These are phyloP conservation scores for Thalpophila matura DNA, from an alignment of 2,888 invertebrate genomes.

Conservation along the genomic window DNA sequence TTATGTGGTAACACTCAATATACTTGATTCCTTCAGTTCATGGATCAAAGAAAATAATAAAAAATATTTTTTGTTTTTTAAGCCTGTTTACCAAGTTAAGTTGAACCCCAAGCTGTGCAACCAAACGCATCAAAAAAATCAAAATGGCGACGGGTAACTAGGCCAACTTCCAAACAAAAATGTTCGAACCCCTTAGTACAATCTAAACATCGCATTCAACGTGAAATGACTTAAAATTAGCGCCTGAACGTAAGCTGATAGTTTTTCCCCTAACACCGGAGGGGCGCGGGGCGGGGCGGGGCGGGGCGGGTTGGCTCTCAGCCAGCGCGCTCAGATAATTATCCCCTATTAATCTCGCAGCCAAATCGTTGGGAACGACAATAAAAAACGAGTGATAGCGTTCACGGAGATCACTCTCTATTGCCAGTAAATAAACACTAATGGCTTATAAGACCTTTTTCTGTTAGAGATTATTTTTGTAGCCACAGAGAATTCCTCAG, in stretches of 20 bases:
- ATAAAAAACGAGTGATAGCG: slow-evolving; percentile 73
- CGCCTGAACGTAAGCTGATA: slow-evolving; percentile 47
- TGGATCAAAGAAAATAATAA: slow-evolving; percentile 37
- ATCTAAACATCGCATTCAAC: slow-evolving; percentile 37
- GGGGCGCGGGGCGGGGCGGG: slow-evolving; percentile 17
- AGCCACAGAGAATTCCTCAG: background rate
- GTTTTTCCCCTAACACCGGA: slow-evolving; percentile 50
- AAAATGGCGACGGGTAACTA: too few species aligned
- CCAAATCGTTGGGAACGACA: slow-evolving; percentile 74
- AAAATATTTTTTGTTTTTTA: too few species aligned
- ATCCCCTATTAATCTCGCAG: slow-evolving; percentile 81
- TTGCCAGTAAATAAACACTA: slow-evolving; percentile 55
- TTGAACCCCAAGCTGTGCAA: too few species aligned
- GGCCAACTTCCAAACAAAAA: too few species aligned
- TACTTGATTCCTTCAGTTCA: slow-evolving; percentile 6
- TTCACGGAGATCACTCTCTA: slow-evolving; percentile 52
- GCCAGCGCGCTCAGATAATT: slow-evolving; percentile 79
- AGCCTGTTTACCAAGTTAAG: too few species aligned
- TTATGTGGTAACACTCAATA: slow-evolving; percentile 1
- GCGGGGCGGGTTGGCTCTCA: slow-evolving; percentile 64
- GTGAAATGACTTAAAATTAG: slow-evolving; percentile 54
- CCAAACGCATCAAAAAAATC: too few species aligned
- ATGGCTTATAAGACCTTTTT: slow-evolving; percentile 17
- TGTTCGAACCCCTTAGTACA: too few species aligned
- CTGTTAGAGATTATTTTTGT: background rate